phyloP scores from a whole-genome alignment of 2,113 vertebrate species.

The Ictidomys tridecemlineatus region DNA sequence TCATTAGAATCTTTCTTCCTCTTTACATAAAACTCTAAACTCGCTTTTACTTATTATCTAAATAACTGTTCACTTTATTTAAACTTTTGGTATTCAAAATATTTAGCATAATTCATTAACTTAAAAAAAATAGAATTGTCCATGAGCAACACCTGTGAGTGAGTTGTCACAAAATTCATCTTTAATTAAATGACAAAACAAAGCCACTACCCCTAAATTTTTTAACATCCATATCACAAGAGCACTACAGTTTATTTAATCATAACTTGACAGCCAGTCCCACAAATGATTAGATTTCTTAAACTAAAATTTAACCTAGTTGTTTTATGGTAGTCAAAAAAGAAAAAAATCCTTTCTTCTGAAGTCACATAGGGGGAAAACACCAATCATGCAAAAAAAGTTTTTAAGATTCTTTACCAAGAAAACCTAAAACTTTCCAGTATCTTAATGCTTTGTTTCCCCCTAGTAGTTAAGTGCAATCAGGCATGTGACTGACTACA shows the following conservation, averaged over 20 bases:
- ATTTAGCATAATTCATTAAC: conserved; percentile 44
- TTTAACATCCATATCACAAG: conserved; percentile 17
- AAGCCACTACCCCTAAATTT: conserved; percentile 10
- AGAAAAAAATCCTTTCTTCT: conserved; percentile 63
- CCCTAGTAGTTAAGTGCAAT: conserved; percentile 45
- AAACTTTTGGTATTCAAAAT: conserved; percentile 36
- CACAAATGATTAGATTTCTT: conserved; percentile 30
- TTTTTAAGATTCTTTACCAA: background rate
- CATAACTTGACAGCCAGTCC: conserved; percentile 16
- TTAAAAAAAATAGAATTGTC: background rate
- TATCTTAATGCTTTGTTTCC: conserved; percentile 70
- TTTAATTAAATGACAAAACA: conserved; percentile 62
- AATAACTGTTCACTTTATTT: background rate
- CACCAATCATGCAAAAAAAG: background rate
- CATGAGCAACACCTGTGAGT: conserved; percentile 45
- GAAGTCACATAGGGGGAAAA: background rate
- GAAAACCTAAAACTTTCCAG: conserved; percentile 63
- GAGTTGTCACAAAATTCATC: conserved; percentile 45
- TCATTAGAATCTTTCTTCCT: conserved; percentile 17
- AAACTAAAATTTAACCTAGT: conserved; percentile 58
- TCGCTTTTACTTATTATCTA: conserved; percentile 51
- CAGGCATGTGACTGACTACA: conserved; percentile 81
- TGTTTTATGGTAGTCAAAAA: conserved; percentile 41
- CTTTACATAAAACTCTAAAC: conserved; percentile 18
- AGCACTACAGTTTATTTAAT: conserved; percentile 36